Base-by-base conservation (phyloP, 2,113 vertebrate genomes). In the Bagarius yarrelli region DNA sequence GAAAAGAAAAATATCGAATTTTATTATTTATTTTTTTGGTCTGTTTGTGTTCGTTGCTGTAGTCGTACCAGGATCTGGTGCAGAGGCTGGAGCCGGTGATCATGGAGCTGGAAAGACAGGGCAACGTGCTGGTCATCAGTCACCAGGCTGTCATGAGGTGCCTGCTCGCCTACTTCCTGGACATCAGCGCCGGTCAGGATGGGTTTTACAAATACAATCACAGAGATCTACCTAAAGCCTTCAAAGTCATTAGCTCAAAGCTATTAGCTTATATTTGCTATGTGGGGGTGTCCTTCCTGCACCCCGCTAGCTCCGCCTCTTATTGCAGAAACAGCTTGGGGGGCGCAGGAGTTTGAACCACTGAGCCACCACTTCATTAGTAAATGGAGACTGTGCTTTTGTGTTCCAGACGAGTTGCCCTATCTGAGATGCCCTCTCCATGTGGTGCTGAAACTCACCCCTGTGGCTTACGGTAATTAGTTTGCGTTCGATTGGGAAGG, bases 31-130 rank as follows among this genome's bases (percentile, higher is more conserved):
- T 27, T 44, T 47, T 11, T 47, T 47, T 18, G 32, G 60, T 78
- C 21, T 81, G 55, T 76, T 8, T 1, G 6, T 76, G 3, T 40
- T 13, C 32, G 84, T 86, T 84, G 85, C 84, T 81, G 0, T 85
- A 99, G 97, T 98, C 97, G 2, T 99, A 99, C 90, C 97, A 98
- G 93, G 97, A 99, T 89, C 84, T 99, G 90, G 97, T 99, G 18
- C 97, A 98, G 87, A 92, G 96, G 15, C 91, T 99, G 84, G 97
- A 99, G 89, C 96, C 97, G 0, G 96, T 97, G 53, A 98, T 98
- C 89, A 99, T 99, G 97, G 97, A 98, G 90, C 91, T 99, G 81
- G 97, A 99, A 72, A 92, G 97, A 0, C 97, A 98, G 84, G 97
- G 96, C 76, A 98, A 96, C 0, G 94, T 98, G 78, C 91, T 99